Percentiles rank a stretch among this genome's conserved stretches.
These are phyloP conservation scores for Thinocorus orbignyianus DNA, from an alignment of 2,113 vertebrate genomes.

Conservation along the genomic window DNA sequence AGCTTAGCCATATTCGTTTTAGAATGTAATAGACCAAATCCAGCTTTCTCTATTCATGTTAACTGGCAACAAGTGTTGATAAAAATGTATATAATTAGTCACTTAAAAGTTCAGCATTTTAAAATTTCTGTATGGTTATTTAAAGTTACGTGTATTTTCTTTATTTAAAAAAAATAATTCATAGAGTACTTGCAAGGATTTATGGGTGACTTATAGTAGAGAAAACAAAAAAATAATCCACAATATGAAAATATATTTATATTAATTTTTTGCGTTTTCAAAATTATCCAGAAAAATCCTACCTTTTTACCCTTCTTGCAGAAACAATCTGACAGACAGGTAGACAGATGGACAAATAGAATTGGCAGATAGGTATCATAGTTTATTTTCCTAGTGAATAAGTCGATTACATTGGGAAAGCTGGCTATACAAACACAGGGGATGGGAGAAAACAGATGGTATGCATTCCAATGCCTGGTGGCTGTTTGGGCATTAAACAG, in stretches of 20 bases:
- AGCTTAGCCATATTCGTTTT: background rate
- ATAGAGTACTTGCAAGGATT: background rate
- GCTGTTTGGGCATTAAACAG: constrained; percentile 23
- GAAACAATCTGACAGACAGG: background rate
- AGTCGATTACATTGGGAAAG: constrained; percentile 11
- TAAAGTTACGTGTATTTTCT: background rate
- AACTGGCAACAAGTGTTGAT: background rate
- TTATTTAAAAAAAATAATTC: background rate
- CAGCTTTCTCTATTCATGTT: background rate
- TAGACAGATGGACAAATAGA: constrained; percentile 38
- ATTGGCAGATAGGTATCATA: constrained; percentile 14
- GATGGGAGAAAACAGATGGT: constrained; percentile 46
- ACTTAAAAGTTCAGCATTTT: background rate
- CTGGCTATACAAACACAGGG: constrained; percentile 18
- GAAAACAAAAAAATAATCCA: background rate
- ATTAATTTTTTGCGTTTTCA: background rate
- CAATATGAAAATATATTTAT: background rate
- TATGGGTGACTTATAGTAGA: background rate
- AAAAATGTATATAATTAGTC: background rate
- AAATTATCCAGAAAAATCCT: background rate
- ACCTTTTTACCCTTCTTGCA: background rate
- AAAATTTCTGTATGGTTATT: background rate
- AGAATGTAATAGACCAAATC: background rate
- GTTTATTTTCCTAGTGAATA: constrained; percentile 38
- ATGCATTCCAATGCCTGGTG: background rate